Conservation (phyloP, 2,113 vertebrate species). For the Vombatus ursinus region DNA sequence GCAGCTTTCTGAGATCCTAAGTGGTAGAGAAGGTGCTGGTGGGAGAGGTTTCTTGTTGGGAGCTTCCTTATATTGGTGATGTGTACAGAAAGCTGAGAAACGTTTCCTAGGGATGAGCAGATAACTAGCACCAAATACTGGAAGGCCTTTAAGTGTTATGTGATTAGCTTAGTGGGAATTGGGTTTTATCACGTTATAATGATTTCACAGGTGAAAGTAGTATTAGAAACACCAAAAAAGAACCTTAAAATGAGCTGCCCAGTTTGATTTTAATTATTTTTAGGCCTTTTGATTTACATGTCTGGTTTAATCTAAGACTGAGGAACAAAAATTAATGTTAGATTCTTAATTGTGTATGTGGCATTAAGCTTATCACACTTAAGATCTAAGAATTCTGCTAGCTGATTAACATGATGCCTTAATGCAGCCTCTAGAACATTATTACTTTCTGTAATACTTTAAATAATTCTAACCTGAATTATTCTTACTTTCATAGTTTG, state of each 20-base stretch:
- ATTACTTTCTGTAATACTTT: neutral
- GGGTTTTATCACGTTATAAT: no score
- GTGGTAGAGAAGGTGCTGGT: neutral
- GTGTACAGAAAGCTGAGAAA: neutral
- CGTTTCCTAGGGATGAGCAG: neutral
- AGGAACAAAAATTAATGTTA: neutral
- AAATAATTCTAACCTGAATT: constrained; percentile 12
- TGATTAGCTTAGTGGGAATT: no score
- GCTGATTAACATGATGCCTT: neutral
- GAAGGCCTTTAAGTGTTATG: no score
- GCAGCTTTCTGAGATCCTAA: neutral
- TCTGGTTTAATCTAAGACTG: neutral
- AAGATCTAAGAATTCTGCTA: no score
- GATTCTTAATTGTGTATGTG: constrained; percentile 4
- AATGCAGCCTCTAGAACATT: no score
- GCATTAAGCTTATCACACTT: neutral
- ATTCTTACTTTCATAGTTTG: constrained; percentile 41
- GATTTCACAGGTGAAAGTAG: no score
- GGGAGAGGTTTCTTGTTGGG: neutral
- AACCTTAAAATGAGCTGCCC: no score
- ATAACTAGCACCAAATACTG: neutral
- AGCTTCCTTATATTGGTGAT: neutral
- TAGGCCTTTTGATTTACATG: neutral
- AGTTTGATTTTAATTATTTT: neutral
- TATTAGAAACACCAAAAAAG: no score